A percentile compares a stretch with the other conserved stretches of the same genome.
phyloP scores from a whole-genome alignment of 2,888 invertebrate species.

The Dorcus hopei region DNA sequence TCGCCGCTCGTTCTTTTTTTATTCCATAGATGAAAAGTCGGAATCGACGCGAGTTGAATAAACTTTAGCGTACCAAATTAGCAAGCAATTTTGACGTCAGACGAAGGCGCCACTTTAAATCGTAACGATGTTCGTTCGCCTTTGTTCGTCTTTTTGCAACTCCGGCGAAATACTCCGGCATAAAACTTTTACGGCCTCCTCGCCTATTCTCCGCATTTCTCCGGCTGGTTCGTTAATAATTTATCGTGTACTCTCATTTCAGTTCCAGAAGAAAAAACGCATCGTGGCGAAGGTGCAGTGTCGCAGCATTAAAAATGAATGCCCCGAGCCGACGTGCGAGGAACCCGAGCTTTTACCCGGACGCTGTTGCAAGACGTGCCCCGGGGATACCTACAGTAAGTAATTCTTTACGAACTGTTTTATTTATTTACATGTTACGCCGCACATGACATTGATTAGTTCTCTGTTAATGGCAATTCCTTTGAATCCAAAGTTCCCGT shows the following conservation, averaged over 20 bases:
- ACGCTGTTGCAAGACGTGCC: slow-evolving; percentile 89
- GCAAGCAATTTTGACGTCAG: no score
- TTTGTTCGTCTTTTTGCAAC: no score
- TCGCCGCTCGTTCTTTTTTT: background rate
- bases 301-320: slow-evolving; percentile 87
- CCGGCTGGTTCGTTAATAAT: background rate
- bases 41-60: background rate
- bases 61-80: no score
- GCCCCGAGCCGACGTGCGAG: slow-evolving; percentile 82
- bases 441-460: background rate
- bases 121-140: no score
- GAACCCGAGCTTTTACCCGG: slow-evolving; percentile 82
- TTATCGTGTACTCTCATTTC: slow-evolving; percentile 37
- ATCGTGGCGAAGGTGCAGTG: slow-evolving; percentile 88
- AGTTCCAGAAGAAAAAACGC: slow-evolving; percentile 85
- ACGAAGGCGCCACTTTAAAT: no score
- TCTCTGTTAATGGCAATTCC: background rate
- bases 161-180: no score
- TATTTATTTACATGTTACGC: background rate
- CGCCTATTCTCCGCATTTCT: background rate
- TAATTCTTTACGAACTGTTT: slow-evolving; percentile 13
- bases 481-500: background rate
- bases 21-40: background rate
- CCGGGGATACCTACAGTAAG: slow-evolving; percentile 63
- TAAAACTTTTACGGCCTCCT: background rate